A percentile compares a stretch with the other conserved stretches of the same genome.
These are phyloP conservation scores for Ophiothrix spiculata DNA, from an alignment of 35 echinoderm and acorn worm genomes.

Conservation along the genomic window DNA sequence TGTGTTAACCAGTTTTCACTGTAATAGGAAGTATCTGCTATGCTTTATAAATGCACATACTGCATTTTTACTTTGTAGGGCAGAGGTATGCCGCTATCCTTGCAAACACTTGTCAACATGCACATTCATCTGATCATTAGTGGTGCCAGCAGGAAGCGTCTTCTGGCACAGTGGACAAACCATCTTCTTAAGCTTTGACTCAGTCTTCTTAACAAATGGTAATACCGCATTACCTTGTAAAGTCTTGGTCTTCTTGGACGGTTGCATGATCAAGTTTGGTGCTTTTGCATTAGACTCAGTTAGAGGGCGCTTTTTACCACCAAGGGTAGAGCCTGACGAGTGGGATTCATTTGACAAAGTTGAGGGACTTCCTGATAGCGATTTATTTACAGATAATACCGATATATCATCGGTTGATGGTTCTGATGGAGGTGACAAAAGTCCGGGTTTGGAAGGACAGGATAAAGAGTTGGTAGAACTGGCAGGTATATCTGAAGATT, in stretches of 20 bases:
- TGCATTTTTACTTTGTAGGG: no score
- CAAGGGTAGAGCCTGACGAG: background rate
- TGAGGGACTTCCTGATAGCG: no score
- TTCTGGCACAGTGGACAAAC: constrained; percentile 70
- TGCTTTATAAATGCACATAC: no score
- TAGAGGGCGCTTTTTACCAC: background rate
- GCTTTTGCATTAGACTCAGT: background rate
- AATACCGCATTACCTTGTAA: constrained; percentile 29
- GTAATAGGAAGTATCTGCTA: no score
- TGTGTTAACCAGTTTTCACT: no score
- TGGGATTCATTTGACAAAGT: background rate
- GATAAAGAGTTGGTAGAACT: no score
- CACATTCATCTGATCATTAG: constrained; percentile 55
- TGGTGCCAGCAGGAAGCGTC: constrained; percentile 41
- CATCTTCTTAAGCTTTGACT: constrained; percentile 19
- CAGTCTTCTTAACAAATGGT: constrained; percentile 19
- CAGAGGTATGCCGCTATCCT: no score
- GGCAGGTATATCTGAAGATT: background rate
- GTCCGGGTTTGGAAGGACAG: no score
- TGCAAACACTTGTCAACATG: constrained; percentile 76
- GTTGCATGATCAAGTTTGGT: background rate
- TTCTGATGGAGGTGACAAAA: no score
- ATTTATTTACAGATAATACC: no score
- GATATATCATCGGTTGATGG: no score
- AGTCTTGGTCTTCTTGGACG: constrained; percentile 42